Base-by-base conservation (phyloP, 2,797 vertebrate species). In the Chelon auratus region DNA sequence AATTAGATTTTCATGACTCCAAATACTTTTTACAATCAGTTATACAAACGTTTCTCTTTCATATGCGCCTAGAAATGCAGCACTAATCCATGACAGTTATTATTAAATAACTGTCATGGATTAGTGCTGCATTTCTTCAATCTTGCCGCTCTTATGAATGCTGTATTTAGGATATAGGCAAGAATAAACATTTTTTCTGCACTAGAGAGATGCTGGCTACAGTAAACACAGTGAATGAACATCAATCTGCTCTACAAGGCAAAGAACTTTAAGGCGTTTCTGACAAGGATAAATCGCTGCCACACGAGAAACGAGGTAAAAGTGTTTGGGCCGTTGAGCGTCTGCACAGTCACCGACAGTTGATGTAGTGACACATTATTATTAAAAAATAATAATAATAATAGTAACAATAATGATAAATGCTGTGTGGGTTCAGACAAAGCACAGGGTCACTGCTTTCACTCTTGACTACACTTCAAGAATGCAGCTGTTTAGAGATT, bases 311-410 rank as follows among this genome's bases (percentile, higher is more conserved):
- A 68, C 30, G 50, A 62, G 56, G 40, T 40, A 52, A 43, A 54
- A 26, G 36, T 22, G 43, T 72, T 68, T 43, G 9, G 30, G 18
- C 75, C 11, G 17, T 65, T 50, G 52, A 79, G 24, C 68, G 59
- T 75, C 72, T 68, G 53, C 33, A 47, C 45, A 75, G 45, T 79
- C 72, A 48, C 62, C 20, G 67, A 18, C 9, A 50, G 66, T 36
- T 75, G 64, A 81, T 72, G 65, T 54, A 52, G 45, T 76, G 73
- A 81, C 73, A 76, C 55, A 62, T 72, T 54, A 68, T 81, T 81
- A 64, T 79, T 72, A 47, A 75, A 62, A 66, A 50, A 24, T 26
- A 26, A 26, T 26, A 26, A 26, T 24, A 48, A 18, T 2, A 18
- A 24, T 13, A 33, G 7, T 24, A 48, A 18, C 2, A 18, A 24